Conservation (phyloP, 2,797 vertebrate species). For the Nasua narica region DNA sequence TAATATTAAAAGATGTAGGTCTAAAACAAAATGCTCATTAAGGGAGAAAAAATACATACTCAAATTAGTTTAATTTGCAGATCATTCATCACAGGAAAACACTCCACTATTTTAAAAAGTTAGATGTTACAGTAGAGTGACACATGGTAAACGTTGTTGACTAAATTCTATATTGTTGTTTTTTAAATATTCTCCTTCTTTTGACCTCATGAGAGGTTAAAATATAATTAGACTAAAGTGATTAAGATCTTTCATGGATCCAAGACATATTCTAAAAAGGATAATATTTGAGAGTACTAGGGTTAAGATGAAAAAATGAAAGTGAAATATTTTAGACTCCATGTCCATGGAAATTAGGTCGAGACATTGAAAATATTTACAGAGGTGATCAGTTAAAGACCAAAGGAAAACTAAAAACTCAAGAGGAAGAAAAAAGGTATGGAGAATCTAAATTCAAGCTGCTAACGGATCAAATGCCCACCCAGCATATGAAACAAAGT, state of each 20-base stretch:
- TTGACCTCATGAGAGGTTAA: neutral
- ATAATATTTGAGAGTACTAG: neutral
- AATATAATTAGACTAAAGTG: neutral
- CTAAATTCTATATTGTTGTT: no score
- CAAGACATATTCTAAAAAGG: neutral
- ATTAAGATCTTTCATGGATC: neutral
- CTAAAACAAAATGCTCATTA: neutral
- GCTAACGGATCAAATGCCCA: neutral
- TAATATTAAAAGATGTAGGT: neutral
- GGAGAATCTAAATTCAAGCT: neutral
- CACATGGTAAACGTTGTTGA: neutral
- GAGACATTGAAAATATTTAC: neutral
- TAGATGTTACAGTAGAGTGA: neutral
- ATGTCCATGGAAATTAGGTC: neutral
- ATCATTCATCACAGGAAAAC: neutral
- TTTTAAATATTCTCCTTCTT: neutral
- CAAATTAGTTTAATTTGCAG: neutral
- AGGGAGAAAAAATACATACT: neutral
- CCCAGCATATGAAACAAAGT: neutral
- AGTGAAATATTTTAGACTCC: neutral
- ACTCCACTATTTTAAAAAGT: neutral
- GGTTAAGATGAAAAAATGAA: neutral
- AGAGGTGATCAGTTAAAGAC: neutral
- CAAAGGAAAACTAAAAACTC: neutral
- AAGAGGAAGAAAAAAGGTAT: neutral